Evolutionary conservation across 2,888 invertebrate species (phyloP).

Genomic region (Scaeva pyrastri): DNA sequence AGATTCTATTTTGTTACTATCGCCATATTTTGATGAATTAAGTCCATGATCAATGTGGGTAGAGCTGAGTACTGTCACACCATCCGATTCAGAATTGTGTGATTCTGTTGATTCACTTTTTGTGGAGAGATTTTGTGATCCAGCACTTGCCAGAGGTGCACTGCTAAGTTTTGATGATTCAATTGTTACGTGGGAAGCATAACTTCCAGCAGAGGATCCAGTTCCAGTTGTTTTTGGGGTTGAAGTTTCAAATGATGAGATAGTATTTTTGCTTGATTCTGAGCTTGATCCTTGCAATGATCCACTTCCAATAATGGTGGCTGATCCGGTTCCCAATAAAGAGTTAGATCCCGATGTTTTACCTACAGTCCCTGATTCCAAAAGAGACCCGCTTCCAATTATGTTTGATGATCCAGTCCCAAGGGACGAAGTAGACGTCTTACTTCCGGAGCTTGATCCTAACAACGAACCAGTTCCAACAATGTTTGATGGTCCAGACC

Average conservation of each 20-base stretch:
- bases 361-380: neutral
- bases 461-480: neutral
- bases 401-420: neutral
- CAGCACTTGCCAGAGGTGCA: neutral
- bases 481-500: neutral
- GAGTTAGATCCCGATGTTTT: neutral
- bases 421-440: neutral
- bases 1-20: neutral
- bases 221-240: neutral
- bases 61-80: slow-evolving; percentile 5
- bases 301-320: neutral
- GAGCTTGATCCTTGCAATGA: neutral
- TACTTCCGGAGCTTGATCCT: neutral
- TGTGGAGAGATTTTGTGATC: neutral
- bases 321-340: neutral
- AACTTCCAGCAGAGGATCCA: neutral
- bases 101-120: neutral
- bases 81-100: neutral
- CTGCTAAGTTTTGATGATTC: neutral
- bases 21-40: neutral
- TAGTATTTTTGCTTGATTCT: neutral
- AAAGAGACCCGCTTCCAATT: neutral
- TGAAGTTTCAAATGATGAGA: neutral
- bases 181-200: neutral
- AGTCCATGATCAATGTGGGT: neutral